Percentiles rank a stretch among this genome's conserved stretches.
Conservation (phyloP, 2,797 vertebrate species). For the Spea hammondii region DNA sequence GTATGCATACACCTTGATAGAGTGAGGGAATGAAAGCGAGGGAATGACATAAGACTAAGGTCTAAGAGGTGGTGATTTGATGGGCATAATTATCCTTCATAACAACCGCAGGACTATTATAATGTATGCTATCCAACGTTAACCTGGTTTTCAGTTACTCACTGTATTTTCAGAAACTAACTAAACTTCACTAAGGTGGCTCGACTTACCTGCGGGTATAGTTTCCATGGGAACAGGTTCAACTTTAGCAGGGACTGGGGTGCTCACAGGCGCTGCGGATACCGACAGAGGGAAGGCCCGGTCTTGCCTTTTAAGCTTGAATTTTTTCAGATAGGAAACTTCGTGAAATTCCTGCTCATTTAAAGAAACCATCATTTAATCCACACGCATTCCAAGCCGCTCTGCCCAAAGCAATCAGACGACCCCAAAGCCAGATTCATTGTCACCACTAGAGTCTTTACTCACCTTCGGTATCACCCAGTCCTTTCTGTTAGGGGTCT, state of each 20-base stretch:
- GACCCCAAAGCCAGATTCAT: too few relatives aligned
- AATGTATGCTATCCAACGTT: too few relatives aligned
- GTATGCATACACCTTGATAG: too few relatives aligned
- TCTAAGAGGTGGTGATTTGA: too few relatives aligned
- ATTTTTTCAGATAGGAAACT: constrained; percentile 90
- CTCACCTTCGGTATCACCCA: constrained; percentile 91
- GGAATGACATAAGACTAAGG: too few relatives aligned
- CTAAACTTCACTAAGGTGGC: background rate
- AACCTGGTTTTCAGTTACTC: too few relatives aligned
- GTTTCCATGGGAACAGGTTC: constrained; percentile 54
- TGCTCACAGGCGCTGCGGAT: constrained; percentile 57
- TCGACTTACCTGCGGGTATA: constrained; percentile 71
- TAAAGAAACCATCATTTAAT: background rate
- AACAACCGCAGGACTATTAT: too few relatives aligned
- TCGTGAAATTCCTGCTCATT: constrained; percentile 83
- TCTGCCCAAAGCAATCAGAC: background rate
- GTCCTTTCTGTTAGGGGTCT: constrained; percentile 80
- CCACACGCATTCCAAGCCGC: background rate
- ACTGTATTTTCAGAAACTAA: too few relatives aligned
- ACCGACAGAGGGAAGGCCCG: constrained; percentile 77
- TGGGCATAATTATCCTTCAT: too few relatives aligned
- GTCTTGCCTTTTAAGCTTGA: constrained; percentile 89
- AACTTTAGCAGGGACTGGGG: constrained; percentile 61
- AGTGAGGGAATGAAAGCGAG: too few relatives aligned
- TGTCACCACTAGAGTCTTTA: background rate